Evolutionary conservation across 2,113 vertebrate genomes (phyloP).

Genomic region (Mastomys coucha): DNA sequence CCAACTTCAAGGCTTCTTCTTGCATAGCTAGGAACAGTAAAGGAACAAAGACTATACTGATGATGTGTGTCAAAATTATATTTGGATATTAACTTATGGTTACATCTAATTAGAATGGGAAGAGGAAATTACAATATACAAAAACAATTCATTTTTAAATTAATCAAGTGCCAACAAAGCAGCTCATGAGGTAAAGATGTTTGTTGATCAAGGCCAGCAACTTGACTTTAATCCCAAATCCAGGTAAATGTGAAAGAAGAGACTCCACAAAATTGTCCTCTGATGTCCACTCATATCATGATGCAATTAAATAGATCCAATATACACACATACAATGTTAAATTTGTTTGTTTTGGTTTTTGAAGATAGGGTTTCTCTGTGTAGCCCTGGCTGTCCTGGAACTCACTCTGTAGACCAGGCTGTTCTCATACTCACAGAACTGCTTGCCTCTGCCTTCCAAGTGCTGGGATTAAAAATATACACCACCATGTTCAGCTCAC

Average conservation of each 20-base stretch:
- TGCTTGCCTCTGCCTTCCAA: background rate
- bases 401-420: background rate
- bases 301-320: background rate
- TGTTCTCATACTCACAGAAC: background rate
- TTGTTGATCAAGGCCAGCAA: background rate
- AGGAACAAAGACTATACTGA: slow-evolving; percentile 22
- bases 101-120: slow-evolving; percentile 39
- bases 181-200: background rate
- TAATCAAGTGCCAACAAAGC: background rate
- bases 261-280: background rate
- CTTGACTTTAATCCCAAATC: background rate
- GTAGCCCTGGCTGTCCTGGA: background rate
- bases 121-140: background rate
- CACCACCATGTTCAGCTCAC: background rate
- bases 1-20: slow-evolving; percentile 97
- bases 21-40: slow-evolving; percentile 93
- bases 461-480: background rate
- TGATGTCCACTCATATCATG: background rate
- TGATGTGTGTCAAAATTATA: background rate
- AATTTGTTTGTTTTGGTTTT: background rate
- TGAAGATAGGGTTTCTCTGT: background rate
- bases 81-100: background rate
- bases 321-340: background rate
- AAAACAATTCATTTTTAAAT: slow-evolving; percentile 48
- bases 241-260: background rate